phyloP scores from a whole-genome alignment of 2,797 vertebrate genomes.

The Melanotaenia nigrans region DNA sequence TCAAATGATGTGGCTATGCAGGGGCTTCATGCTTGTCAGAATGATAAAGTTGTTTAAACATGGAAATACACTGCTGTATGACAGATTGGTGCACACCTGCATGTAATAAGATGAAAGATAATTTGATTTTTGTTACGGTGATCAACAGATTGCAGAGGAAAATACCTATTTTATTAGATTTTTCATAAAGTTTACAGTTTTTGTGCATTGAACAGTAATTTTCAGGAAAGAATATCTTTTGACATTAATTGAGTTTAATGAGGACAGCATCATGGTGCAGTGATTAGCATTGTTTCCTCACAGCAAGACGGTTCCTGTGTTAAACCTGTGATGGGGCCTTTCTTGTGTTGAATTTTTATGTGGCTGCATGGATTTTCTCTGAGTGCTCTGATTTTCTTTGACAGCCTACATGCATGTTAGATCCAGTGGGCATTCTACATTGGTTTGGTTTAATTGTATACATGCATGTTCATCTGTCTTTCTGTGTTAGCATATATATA shows the following conservation, averaged over 20 bases:
- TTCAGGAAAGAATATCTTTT: not conserved
- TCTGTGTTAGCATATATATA: not conserved
- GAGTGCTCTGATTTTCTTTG: not conserved
- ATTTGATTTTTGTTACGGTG: not conserved
- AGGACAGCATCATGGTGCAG: not conserved
- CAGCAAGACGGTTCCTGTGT: not conserved
- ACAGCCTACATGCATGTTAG: not conserved
- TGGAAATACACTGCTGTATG: not conserved
- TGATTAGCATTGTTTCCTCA: not conserved
- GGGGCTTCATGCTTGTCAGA: not conserved
- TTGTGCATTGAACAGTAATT: not conserved
- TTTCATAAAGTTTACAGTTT: not conserved
- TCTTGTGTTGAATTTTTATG: not conserved
- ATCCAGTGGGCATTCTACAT: not conserved
- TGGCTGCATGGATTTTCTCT: not conserved
- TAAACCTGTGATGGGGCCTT: not conserved
- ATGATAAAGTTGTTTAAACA: not conserved
- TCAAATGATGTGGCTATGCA: too few relatives aligned
- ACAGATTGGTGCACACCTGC: not conserved
- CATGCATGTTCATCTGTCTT: not conserved
- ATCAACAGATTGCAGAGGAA: not conserved
- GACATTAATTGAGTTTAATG: slow-evolving; percentile 1
- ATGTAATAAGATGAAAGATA: not conserved
- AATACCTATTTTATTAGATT: not conserved
- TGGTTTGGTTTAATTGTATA: not conserved